Evolutionary conservation across 2,797 vertebrate species (phyloP).

Genomic region (Fringilla coelebs): DNA sequence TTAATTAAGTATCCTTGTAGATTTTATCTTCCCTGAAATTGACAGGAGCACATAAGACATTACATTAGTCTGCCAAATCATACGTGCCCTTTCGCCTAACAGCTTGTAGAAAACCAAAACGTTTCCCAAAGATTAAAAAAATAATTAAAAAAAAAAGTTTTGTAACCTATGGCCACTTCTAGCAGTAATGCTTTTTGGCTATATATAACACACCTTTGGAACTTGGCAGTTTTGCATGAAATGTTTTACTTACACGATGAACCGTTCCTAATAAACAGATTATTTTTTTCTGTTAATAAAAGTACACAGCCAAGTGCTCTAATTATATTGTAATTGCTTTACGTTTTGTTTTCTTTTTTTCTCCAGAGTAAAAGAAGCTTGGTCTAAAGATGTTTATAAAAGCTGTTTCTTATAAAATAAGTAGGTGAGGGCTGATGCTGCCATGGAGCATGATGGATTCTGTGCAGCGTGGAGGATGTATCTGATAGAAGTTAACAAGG

Average conservation of each 20-base stretch:
- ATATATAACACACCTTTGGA: neutral
- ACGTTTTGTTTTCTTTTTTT: neutral
- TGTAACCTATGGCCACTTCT: neutral
- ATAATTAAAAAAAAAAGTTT: neutral
- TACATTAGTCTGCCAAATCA: neutral
- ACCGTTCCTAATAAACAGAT: neutral
- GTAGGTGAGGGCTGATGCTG: neutral
- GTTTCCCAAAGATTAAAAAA: neutral
- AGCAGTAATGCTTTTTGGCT: neutral
- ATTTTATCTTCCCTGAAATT: constrained; percentile 39
- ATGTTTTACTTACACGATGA: neutral
- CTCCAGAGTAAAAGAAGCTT: neutral
- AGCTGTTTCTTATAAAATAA: neutral
- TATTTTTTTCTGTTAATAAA: neutral
- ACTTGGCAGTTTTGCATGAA: neutral
- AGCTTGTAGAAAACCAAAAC: neutral
- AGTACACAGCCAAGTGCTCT: neutral
- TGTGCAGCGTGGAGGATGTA: neutral
- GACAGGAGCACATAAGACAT: neutral
- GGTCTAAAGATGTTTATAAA: neutral
- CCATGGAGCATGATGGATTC: neutral
- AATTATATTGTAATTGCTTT: neutral
- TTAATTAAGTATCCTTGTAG: constrained; percentile 40
- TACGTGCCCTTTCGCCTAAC: neutral
- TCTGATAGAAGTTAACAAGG: neutral